Conservation (phyloP, 2,113 vertebrate genomes). For the Hippocampus comes region DNA sequence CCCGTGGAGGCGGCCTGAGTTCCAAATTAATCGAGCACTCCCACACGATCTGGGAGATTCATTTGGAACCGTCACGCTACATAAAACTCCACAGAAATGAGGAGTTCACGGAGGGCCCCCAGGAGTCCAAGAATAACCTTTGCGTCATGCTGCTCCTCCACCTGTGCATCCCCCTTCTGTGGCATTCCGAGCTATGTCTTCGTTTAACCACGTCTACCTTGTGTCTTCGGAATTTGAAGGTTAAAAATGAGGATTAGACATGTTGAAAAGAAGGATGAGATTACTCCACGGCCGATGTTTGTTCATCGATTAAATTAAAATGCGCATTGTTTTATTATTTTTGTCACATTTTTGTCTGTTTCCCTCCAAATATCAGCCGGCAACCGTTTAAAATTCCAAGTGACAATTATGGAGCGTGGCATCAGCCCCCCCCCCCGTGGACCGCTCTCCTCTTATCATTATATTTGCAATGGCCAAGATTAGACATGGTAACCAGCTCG, state of each 20-base stretch:
- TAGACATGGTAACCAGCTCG: conserved; percentile 47
- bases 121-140: conserved; percentile 56
- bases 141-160: conserved; percentile 28
- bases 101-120: conserved; percentile 47
- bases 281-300: neutral
- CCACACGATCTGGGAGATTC: conserved; percentile 58
- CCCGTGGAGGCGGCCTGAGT: conserved; percentile 53
- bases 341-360: neutral
- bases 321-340: neutral
- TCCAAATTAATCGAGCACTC: conserved; percentile 68
- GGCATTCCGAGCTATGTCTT: conserved; percentile 14
- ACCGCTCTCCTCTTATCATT: conserved; percentile 53
- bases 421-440: neutral
- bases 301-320: conserved; percentile 2
- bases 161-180: conserved; percentile 16
- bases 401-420: conserved; percentile 39
- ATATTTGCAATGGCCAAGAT: conserved; percentile 51
- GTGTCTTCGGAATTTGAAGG: conserved; percentile 11
- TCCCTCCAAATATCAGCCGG: conserved; percentile 25
- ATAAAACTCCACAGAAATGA: conserved; percentile 62
- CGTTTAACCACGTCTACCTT: conserved; percentile 10
- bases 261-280: neutral
- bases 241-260: neutral
- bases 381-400: conserved; percentile 42
- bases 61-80: conserved; percentile 66